Conservation (phyloP, 2,888 invertebrate species). For the Cerastoderma edule region DNA sequence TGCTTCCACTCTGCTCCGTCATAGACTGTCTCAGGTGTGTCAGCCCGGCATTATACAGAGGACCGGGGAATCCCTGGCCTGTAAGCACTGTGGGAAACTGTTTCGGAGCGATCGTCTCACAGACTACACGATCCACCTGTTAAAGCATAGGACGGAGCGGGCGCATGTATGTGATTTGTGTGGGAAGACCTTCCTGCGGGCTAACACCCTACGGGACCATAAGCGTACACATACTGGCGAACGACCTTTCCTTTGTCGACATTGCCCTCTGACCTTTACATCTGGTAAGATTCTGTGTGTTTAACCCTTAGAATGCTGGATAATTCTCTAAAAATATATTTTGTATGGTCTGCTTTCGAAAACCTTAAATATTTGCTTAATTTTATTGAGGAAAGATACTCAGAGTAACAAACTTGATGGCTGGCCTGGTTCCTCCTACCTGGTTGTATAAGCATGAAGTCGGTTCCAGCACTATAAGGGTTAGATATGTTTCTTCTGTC, state of each 20-base stretch:
- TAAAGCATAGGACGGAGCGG: conserved; percentile 19
- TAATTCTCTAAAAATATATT: too few relatives aligned
- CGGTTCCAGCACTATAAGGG: too few relatives aligned
- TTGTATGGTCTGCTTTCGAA: too few relatives aligned
- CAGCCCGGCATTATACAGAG: background rate
- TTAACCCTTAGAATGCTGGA: too few relatives aligned
- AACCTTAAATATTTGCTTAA: too few relatives aligned
- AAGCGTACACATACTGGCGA: conserved; percentile 25
- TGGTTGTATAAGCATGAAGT: too few relatives aligned
- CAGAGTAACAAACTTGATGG: too few relatives aligned
- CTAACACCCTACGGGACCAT: conserved; percentile 24
- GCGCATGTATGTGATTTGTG: conserved; percentile 33
- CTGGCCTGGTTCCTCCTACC: too few relatives aligned
- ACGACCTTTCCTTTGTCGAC: conserved; percentile 24
- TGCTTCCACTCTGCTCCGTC: background rate
- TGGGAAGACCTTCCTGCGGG: conserved; percentile 23
- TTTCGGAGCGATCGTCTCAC: background rate
- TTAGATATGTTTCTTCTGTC: too few relatives aligned
- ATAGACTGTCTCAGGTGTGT: background rate
- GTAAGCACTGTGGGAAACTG: background rate
- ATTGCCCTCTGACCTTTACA: conserved; percentile 27
- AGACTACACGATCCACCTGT: conserved; percentile 24
- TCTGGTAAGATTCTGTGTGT: background rate
- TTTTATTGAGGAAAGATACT: too few relatives aligned
- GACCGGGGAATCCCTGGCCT: background rate